Base-by-base conservation (phyloP, 1,140 invertebrate genomes). In the Oreohelix idahoensis region DNA sequence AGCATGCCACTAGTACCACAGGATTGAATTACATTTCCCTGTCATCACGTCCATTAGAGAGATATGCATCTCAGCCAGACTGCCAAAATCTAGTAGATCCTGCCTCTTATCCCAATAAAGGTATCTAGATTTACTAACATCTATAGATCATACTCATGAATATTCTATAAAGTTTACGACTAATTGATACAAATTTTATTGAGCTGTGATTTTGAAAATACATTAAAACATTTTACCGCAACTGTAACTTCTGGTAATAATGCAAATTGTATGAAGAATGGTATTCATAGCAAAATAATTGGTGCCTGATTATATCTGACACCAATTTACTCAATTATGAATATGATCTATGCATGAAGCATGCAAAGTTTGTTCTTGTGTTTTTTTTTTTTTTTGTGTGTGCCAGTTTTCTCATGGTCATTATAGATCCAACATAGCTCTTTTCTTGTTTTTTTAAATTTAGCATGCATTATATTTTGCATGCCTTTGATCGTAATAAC, bases 51-150 rank as follows among this genome's bases (percentile, higher is more conserved):
- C 83, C 85, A 32, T 69, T 88, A 76, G 87, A 87, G 78, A 79
- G 87, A 81, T 81, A 84, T 71, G 79, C 88, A 66, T 89, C 84
- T 74, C 88, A 87, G 74, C 87, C 86, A 49, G 86, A 87, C 86
- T 87, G 86, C 75, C 87, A 89, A 84, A 86, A 85, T 78, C 85
- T 87, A 77, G 84, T 84, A 85, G 80, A 84, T 51, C 75, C 75
- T 83, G 84, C 78, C 45, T 79, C 78, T 63, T 74, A 81, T 81
- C 78, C 83, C 84, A 86, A 83, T 83, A 53, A 63, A 49, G 78
- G 69, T 63, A 63, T 66, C 35, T 42, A 63, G n/a, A 20, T 2
- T 66, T 66, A 32, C 63, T 66, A 66, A 66, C 17, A 66, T 32
- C 23, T 15, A 32, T 66, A 66, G 63, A 66, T 66, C 63, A 66